A percentile compares a stretch with the other conserved stretches of the same genome.
Conservation (phyloP, 92 coral and sea anemone species). For the Montipora capitata region DNA sequence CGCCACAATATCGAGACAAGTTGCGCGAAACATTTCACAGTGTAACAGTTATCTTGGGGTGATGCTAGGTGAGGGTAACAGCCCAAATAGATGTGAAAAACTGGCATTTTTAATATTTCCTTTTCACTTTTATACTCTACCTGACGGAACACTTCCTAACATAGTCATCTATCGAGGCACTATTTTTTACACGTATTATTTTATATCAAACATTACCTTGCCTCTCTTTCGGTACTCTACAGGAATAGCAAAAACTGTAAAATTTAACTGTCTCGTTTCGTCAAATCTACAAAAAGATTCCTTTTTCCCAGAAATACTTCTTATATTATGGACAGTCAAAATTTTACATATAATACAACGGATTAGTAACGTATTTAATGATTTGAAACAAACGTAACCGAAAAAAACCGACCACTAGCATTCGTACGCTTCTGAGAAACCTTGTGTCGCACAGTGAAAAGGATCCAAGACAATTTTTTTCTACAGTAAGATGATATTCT, state of each 20-base stretch:
- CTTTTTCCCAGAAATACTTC: conserved; percentile 42
- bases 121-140: conserved; percentile 48
- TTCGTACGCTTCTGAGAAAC: not conserved
- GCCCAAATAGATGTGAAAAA: conserved; percentile 21
- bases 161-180: conserved; percentile 48
- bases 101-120: conserved; percentile 49
- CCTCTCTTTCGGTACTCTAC: conserved; percentile 69
- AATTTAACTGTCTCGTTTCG: conserved; percentile 52
- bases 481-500: not conserved
- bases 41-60: too few species aligned
- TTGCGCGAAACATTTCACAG: too few species aligned
- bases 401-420: not conserved
- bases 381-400: not conserved
- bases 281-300: conserved; percentile 59
- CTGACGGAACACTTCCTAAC: conserved; percentile 47
- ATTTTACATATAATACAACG: conserved; percentile 64
- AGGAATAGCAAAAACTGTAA: conserved; percentile 59
- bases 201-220: conserved; percentile 57
- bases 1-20: too few species aligned
- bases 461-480: not conserved
- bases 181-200: not conserved
- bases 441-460: conserved; percentile 13
- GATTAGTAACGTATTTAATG: conserved; percentile 1
- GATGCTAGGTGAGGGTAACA: not conserved
- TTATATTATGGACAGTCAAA: conserved; percentile 24